Evolutionary conservation across 2,888 invertebrate species (phyloP).

Genomic region (Cephonodes hylas): DNA sequence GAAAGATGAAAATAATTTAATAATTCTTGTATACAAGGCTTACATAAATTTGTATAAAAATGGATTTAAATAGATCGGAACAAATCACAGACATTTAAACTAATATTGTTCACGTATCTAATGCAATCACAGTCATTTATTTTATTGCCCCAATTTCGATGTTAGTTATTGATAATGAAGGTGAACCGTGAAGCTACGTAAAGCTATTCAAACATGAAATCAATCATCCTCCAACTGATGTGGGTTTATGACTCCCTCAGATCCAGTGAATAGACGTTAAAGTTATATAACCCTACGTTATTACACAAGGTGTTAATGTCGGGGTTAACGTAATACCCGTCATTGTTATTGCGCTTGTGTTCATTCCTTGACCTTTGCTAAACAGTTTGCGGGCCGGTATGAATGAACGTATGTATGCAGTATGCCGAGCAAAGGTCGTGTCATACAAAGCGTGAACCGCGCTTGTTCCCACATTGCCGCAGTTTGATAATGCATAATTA

Average conservation of each 20-base stretch:
- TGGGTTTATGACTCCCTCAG: neutral
- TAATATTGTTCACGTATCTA: too few relatives aligned
- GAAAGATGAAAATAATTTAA: too few relatives aligned
- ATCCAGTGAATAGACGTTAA: neutral
- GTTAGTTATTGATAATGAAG: too few relatives aligned
- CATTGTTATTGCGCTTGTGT: neutral
- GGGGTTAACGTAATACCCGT: neutral
- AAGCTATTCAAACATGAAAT: neutral
- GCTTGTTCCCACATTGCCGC: neutral
- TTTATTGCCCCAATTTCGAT: too few relatives aligned
- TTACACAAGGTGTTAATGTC: neutral
- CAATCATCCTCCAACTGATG: neutral
- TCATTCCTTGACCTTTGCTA: neutral
- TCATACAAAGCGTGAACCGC: neutral
- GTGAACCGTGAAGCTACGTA: neutral
- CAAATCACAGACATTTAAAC: too few relatives aligned
- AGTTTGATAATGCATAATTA: neutral
- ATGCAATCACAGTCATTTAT: too few relatives aligned
- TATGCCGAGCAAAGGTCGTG: neutral
- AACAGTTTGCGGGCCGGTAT: neutral
- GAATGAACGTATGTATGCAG: neutral
- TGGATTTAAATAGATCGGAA: too few relatives aligned
- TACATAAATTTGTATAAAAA: too few relatives aligned
- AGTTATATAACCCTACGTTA: neutral
- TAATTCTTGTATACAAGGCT: too few relatives aligned